phyloP scores from a whole-genome alignment of 2,888 invertebrate species.

The Eulithis testata region DNA sequence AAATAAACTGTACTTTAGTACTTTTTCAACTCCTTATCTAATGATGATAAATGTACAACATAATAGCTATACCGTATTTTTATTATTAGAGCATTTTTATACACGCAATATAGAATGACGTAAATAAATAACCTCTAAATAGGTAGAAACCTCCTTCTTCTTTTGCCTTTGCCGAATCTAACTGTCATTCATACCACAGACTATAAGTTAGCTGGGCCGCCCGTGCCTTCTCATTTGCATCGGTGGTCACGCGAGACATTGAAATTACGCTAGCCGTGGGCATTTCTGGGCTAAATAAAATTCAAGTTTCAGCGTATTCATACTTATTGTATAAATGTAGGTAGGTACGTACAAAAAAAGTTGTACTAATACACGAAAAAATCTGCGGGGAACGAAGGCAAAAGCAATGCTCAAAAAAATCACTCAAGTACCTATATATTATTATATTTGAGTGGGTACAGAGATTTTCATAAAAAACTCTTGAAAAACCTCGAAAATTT shows the following conservation, averaged over 20 bases:
- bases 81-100: not conserved
- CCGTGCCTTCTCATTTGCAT: conserved; percentile 50
- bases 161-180: conserved; percentile 38
- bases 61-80: no score
- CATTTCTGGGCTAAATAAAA: conserved; percentile 21
- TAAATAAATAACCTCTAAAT: conserved; percentile 11
- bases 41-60: no score
- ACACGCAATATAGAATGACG: conserved; percentile 25
- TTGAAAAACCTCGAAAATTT: not conserved
- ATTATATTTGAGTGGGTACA: no score
- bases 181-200: conserved; percentile 29
- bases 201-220: conserved; percentile 15
- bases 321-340: no score
- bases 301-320: not conserved
- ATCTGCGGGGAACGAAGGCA: no score
- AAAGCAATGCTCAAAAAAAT: no score
- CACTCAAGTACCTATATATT: no score
- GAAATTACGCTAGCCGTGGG: conserved; percentile 34
- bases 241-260: conserved; percentile 50
- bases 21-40: no score
- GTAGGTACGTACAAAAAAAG: no score
- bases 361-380: no score
- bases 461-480: no score
- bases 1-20: no score
- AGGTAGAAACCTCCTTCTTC: conserved; percentile 20